A percentile compares a stretch with the other conserved stretches of the same genome.
Conservation (phyloP, 2,797 vertebrate genomes). For the Phyllotis vaccarum region DNA sequence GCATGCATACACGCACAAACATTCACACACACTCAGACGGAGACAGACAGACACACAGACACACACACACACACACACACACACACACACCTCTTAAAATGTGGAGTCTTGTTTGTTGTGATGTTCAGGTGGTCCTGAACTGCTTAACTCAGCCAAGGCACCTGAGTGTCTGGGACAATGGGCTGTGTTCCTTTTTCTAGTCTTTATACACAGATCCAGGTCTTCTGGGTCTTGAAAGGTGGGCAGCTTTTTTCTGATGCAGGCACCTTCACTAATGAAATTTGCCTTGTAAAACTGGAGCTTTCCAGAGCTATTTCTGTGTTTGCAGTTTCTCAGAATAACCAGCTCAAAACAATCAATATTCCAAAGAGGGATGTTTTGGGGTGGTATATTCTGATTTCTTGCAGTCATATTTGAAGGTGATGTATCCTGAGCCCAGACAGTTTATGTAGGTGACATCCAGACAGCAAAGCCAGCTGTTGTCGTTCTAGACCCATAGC, state of each 20-base stretch:
- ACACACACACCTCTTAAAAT: background rate
- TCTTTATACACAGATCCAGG: background rate
- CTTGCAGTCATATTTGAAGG: background rate
- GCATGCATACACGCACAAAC: background rate
- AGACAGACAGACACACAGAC: too few species aligned
- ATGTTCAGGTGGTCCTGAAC: background rate
- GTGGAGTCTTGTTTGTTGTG: background rate
- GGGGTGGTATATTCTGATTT: constrained; percentile 3
- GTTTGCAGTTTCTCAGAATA: constrained; percentile 60
- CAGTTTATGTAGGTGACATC: background rate
- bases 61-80: background rate
- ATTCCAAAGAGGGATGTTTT: constrained; percentile 4
- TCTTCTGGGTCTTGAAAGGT: background rate
- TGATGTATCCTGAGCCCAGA: background rate
- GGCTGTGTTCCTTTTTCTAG: background rate
- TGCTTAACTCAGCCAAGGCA: background rate
- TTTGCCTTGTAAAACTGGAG: constrained; percentile 27
- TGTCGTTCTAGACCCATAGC: background rate
- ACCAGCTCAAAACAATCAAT: constrained; percentile 50
- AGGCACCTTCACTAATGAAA: background rate
- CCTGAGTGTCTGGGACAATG: background rate
- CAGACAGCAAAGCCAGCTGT: background rate
- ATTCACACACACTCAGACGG: background rate
- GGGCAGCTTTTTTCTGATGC: background rate
- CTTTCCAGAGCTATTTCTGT: constrained; percentile 1